Evolutionary conservation across 2,888 invertebrate species (phyloP), one percentile per base, ranked within the genome.

Genomic region (Spodoptera littoralis): DNA sequence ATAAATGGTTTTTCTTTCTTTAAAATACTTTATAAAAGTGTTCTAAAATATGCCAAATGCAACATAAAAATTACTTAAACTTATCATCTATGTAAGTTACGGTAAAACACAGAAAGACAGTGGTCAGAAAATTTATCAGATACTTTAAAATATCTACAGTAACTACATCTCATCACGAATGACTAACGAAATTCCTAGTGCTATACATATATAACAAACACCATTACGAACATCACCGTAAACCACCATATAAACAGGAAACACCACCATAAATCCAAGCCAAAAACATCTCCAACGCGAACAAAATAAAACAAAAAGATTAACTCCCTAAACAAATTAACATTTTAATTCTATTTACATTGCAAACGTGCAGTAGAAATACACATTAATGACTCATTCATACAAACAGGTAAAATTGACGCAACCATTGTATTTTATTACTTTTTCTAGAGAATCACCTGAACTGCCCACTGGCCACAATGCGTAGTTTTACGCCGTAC

Each of bases 381-480:
- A 57, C 48, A 36, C 59, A 75, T 22, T 59, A 64, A 64, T 70
- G 49, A 69, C 41, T 74, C 64, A 62, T 59, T 56, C 61, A 65
- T 60, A 4, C 42, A 54, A 58, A 62, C 41, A 53, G 0, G 30
- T 63, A 60, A 75, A 65, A 70, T 77, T 70, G 79, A 77, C 73
- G 79, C 58, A 69, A 73, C 64, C 65, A 73, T 67, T 71, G 66
- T 79, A 68, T 55, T 74, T 74, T 74, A 74, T 79, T 69, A 46
- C 55, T 70, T 61, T 65, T 69, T 71, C 60, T 58, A 47, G 11
- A 52, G 60, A 66, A 71, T 74, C 69, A 71, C 65, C 64, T 79
- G 67, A 4, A 13, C 27, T 30, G 55, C 68, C 36, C 60, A 72
- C 64, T 36, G 51, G 65, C 36, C 60, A 72, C 64, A 42, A 50